A percentile compares a stretch with the other conserved stretches of the same genome.
These are phyloP conservation scores for Caenorhabditis plicata DNA, from an alignment of 2,888 invertebrate genomes.

Conservation along the genomic window DNA sequence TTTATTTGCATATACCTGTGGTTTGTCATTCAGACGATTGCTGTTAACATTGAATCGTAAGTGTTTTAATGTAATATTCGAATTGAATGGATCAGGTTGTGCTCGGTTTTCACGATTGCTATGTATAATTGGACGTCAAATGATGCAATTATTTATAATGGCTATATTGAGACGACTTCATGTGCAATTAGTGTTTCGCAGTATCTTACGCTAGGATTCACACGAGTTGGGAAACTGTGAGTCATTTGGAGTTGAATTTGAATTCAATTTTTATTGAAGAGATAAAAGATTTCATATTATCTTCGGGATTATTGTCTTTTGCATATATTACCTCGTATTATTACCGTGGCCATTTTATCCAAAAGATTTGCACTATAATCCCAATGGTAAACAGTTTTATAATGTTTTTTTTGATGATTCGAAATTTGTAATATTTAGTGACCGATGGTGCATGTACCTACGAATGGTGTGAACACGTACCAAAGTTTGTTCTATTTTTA, in stretches of 20 bases:
- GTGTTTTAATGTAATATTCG: neutral
- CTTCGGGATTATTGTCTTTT: constrained; percentile 31
- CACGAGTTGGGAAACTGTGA: constrained; percentile 34
- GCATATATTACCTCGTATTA: constrained; percentile 27
- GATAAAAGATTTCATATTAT: constrained; percentile 35
- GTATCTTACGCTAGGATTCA: constrained; percentile 32
- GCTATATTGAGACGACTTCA: constrained; percentile 32
- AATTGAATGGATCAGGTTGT: constrained; percentile 10
- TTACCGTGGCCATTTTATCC: constrained; percentile 42
- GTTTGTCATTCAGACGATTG: constrained; percentile 35
- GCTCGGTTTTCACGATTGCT: constrained; percentile 40
- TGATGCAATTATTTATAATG: constrained; percentile 44
- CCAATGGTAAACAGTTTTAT: constrained; percentile 13
- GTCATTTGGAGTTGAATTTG: neutral
- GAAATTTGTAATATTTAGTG: constrained; percentile 1
- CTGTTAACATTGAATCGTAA: constrained; percentile 31
- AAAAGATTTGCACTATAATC: constrained; percentile 20
- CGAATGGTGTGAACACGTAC: constrained; percentile 34
- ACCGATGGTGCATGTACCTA: constrained; percentile 37
- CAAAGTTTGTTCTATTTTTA: constrained; percentile 11
- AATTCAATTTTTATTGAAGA: constrained; percentile 9
- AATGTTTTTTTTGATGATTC: neutral
- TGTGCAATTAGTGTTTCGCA: constrained; percentile 30
- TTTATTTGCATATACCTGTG: constrained; percentile 35
- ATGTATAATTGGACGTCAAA: constrained; percentile 48